phyloP scores from a whole-genome alignment of 92 coral and sea anemone genomes.

The Galaxea fascicularis region DNA sequence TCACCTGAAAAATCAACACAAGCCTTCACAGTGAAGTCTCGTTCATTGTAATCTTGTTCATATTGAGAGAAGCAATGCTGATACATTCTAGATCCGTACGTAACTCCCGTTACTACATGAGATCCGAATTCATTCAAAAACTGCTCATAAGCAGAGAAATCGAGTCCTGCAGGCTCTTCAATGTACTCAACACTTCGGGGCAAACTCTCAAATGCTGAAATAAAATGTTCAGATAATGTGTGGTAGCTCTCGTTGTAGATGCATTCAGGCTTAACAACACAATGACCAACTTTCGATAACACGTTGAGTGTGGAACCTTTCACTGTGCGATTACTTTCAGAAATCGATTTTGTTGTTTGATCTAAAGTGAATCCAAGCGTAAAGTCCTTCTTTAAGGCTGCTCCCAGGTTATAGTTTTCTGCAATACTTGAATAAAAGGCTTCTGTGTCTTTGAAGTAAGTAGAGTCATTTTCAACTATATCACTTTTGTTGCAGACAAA shows the following conservation, averaged over 20 bases:
- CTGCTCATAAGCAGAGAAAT: background rate
- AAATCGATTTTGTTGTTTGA: background rate
- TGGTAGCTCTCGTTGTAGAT: background rate
- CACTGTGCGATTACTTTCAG: background rate
- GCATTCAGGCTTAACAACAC: background rate
- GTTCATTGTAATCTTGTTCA: conserved; percentile 9
- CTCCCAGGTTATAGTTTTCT: background rate
- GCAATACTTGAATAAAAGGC: background rate
- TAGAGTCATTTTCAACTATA: background rate
- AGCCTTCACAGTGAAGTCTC: conserved; percentile 12
- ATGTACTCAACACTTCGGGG: background rate
- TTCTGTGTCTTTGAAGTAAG: background rate
- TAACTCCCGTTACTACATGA: conserved; percentile 6
- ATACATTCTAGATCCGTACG: conserved; percentile 9
- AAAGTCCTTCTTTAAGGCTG: background rate
- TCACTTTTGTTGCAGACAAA: background rate
- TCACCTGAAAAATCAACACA: conserved; percentile 17
- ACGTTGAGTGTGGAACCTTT: background rate
- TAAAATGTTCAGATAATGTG: background rate
- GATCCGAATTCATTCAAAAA: background rate
- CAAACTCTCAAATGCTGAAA: background rate
- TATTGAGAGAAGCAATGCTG: conserved; percentile 13
- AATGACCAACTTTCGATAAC: background rate
- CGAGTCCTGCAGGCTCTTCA: background rate
- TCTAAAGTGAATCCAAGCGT: background rate